These are phyloP conservation scores for Eleutherodactylus coqui DNA, from an alignment of 2,797 vertebrate genomes.

Conservation along the genomic window DNA sequence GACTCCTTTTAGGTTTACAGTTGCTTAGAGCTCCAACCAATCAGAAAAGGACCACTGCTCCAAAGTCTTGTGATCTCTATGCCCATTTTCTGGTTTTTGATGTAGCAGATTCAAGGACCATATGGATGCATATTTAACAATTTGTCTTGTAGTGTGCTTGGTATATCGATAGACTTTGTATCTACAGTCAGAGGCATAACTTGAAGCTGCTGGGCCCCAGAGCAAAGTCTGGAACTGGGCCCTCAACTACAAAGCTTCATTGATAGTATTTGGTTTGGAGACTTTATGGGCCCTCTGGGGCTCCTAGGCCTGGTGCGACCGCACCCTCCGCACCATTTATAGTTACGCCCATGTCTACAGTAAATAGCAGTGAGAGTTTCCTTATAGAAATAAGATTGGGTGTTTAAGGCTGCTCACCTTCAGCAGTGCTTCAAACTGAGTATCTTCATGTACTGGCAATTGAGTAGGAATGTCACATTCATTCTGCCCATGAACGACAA, in stretches of 20 bases:
- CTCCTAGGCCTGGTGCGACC: no score
- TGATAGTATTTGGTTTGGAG: no score
- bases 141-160: not conserved
- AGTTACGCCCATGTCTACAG: no score
- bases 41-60: not conserved
- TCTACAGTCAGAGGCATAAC: no score
- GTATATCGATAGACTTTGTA: not conserved
- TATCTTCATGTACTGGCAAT: slow-evolving; percentile 98
- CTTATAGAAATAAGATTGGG: not conserved
- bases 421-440: slow-evolving; percentile 96
- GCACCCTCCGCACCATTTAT: no score
- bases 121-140: not conserved
- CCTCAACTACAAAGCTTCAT: no score
- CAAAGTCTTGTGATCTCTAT: not conserved
- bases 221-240: no score
- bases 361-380: not conserved
- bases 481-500: slow-evolving; percentile 98
- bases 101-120: not conserved
- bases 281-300: no score
- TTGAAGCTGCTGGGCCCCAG: no score
- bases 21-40: no score
- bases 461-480: slow-evolving; percentile 99
- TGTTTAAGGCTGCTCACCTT: slow-evolving; percentile 78
- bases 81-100: not conserved
- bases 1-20: no score